Evolutionary conservation across 2,113 vertebrate species (phyloP).

Genomic region (Excalfactoria chinensis): DNA sequence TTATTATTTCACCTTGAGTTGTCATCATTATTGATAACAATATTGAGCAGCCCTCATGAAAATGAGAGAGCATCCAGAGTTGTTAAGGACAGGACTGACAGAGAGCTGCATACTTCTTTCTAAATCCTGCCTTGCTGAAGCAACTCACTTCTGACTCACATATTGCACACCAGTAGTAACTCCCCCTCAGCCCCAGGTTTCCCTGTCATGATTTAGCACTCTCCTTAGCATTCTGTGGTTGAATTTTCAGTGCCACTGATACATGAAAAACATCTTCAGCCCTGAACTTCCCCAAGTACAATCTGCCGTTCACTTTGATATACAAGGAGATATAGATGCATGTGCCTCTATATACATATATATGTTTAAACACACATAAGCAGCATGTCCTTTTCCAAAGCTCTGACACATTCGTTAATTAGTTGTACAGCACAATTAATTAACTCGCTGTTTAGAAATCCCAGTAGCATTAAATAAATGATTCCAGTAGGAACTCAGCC

Average conservation of each 20-base stretch:
- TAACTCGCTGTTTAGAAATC: constrained; percentile 42
- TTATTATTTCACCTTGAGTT: not conserved
- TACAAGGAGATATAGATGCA: not conserved
- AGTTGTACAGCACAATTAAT: not conserved
- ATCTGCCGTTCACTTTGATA: not conserved
- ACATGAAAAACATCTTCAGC: constrained; percentile 15
- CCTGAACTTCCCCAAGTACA: not conserved
- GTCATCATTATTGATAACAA: not conserved
- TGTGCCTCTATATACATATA: constrained; percentile 6
- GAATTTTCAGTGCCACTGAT: constrained; percentile 9
- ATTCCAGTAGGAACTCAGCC: constrained; percentile 27
- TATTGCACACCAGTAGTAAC: not conserved
- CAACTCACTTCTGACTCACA: constrained; percentile 23
- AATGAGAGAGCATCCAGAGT: not conserved
- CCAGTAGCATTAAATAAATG: not conserved
- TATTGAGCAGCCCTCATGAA: not conserved
- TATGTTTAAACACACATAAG: not conserved
- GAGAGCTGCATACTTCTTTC: not conserved
- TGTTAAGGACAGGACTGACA: not conserved
- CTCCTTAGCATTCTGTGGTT: not conserved
- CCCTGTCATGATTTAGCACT: not conserved
- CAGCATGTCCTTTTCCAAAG: constrained; percentile 15
- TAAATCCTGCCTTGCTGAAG: not conserved
- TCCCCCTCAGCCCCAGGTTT: constrained; percentile 9
- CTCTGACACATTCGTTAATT: not conserved